Base-by-base conservation (phyloP, 2,888 invertebrate genomes). In the Exephanes ischioxanthus region DNA sequence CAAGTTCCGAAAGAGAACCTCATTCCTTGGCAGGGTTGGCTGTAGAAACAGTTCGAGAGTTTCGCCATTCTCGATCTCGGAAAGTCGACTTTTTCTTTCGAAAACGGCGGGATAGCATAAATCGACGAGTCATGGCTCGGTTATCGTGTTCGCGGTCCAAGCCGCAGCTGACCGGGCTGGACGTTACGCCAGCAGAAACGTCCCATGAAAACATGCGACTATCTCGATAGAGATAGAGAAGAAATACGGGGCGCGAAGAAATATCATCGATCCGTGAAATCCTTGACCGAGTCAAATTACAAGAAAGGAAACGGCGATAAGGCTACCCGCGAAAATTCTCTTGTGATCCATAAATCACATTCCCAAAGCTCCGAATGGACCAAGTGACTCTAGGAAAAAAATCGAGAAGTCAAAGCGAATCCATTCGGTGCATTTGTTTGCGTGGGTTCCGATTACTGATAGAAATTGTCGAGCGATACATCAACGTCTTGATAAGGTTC, bases 151-250 rank as follows among this genome's bases (percentile, higher is more conserved):
- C 41, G 19, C 41, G 22, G 67, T 7, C 37, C n/a, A 33, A 26
- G n/a, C 63, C 16, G 14, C 9, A 14, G 58, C 73, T 73, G 61
- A 45, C 4, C 48, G 45, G 16, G 30, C 0, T 61, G 73, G 37
- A 22, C 16, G 41, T 73, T 61, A 73, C 41, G 58, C 58, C 58
- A 14, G 73, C 41, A 2, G 71, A 71, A 71, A 33, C 53, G 53
- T 9, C 53, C 53, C 53, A 53, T 19, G 71, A 53, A 73, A 73
- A 73, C 63, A 55, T 14, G 67, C 61, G 68, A 68, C 48, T 77
- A 58, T 76, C 67, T 70, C 58, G 30, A 78, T 82, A 80, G 80
- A 80, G 84, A 71, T 80, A 71, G 70, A 80, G 79, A 63, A 80
- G 80, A 84, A 80, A 80, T 83, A 83, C 78, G 79, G 76, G 14